Evolutionary conservation across 2,797 vertebrate genomes (phyloP), one percentile per base, ranked within the genome.

Genomic region (Erethizon dorsatum): DNA sequence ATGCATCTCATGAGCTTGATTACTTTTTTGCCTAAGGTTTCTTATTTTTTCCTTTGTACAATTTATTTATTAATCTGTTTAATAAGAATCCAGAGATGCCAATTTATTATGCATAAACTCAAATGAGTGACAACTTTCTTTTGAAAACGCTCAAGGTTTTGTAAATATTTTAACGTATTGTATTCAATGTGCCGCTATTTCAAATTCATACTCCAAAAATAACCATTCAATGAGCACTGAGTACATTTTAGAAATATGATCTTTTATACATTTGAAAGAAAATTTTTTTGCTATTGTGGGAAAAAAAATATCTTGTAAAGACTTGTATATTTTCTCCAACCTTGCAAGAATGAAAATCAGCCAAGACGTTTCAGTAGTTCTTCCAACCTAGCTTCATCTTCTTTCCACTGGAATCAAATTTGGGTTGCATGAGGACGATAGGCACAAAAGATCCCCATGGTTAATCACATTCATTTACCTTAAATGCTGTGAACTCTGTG

Each of bases 141-240:
- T 89, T 56, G 63, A 54, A 94, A 90, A 18, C 6, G 6, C 61
- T 95, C 54, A 95, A 56, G 0, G 11, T 83, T 86, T 56, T 79
- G n/a, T 92, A 65, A 83, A 82, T 88, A 71, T 84, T 92, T 59
- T 24, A 92, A 93, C 80, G 37, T 26, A 37, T n/a, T 37, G 1
- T 45, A 83, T 91, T 69, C 33, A 83, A 67, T 73, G 52, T 83
- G 15, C 5, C 18, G 59, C 1, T 79, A 73, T 69, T 33, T 92
- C 33, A 84, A 80, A 71, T 94, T 69, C 10, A 37, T 57, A 86
- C 73, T 54, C 31, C 33, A 9, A 54, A 77, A 63, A 83, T 90
- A 73, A 52, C 22, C 85, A 50, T 87, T 91, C 83, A 92, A 79
- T 79, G 69, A 92, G 50, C 20, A 73, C 33, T 57, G 26, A 85